Conservation (phyloP, 2,888 invertebrate species). For the Hydrotaea diabolus region DNA sequence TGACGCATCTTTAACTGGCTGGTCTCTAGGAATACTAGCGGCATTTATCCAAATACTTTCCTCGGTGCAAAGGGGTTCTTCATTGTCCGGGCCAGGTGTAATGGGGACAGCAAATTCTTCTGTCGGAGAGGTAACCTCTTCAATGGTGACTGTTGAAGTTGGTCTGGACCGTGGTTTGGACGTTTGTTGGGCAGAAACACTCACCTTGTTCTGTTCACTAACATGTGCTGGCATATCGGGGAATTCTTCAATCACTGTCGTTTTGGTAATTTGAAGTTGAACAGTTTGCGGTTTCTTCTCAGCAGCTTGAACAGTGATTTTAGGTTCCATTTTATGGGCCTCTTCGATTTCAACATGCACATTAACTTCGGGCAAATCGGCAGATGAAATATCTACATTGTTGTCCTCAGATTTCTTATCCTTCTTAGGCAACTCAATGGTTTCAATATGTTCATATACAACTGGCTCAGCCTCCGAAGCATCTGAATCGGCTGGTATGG, state of each 20-base stretch:
- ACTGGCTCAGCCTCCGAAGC: conserved; percentile 74
- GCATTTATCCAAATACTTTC: conserved; percentile 75
- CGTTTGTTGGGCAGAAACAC: conserved; percentile 71
- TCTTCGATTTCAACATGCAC: conserved; percentile 71
- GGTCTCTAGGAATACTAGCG: conserved; percentile 65
- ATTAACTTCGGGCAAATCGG: conserved; percentile 71
- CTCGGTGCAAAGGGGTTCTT: conserved; percentile 58
- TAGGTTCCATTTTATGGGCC: conserved; percentile 59
- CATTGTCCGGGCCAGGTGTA: conserved; percentile 81
- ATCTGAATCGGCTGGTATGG: conserved; percentile 82
- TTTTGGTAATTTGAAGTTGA: conserved; percentile 76
- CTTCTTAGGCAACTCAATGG: conserved; percentile 75
- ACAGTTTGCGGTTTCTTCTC: conserved; percentile 71
- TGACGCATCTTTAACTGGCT: conserved; percentile 71
- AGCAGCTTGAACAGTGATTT: conserved; percentile 32
- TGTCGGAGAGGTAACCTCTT: conserved; percentile 82
- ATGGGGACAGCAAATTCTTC: conserved; percentile 81
- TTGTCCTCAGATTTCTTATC: conserved; percentile 76
- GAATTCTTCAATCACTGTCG: conserved; percentile 75
- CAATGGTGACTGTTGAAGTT: conserved; percentile 82
- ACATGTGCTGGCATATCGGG: conserved; percentile 73
- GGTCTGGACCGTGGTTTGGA: conserved; percentile 75
- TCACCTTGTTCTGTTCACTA: conserved; percentile 75
- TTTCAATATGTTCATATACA: conserved; percentile 77
- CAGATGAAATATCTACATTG: conserved; percentile 76